Evolutionary conservation across 2,888 invertebrate genomes (phyloP).

Genomic region (Malacosoma neustria): DNA sequence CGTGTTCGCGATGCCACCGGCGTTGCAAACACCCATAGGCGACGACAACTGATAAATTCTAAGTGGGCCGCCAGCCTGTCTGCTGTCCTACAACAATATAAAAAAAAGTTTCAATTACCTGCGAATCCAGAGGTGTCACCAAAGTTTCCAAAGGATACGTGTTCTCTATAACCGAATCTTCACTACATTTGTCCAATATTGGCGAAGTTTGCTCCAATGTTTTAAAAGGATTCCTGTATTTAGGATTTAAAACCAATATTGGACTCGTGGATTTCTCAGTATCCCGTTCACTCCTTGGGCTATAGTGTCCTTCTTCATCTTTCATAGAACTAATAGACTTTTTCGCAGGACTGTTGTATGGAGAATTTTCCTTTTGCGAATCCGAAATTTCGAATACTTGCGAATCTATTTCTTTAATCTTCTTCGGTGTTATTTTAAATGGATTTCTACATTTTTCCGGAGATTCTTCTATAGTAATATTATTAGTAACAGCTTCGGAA

Average conservation of each 20-base stretch:
- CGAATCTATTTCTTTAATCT: constrained; percentile 17
- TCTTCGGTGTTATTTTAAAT: constrained; percentile 21
- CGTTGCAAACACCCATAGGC: no score
- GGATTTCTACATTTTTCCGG: constrained; percentile 31
- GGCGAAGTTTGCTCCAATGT: constrained; percentile 17
- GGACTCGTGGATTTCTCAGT: constrained; percentile 26
- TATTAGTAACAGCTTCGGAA: constrained; percentile 14
- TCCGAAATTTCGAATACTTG: constrained; percentile 21
- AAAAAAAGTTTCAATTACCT: constrained; percentile 27
- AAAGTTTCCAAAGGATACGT: constrained; percentile 48
- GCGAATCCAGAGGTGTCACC: constrained; percentile 46
- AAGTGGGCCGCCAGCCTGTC: no score
- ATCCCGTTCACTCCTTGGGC: neutral
- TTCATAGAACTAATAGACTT: constrained; percentile 4
- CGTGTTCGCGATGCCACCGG: no score
- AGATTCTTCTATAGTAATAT: constrained; percentile 30
- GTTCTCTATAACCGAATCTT: constrained; percentile 54
- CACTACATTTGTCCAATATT: constrained; percentile 22
- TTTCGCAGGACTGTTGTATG: constrained; percentile 30
- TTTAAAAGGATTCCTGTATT: constrained; percentile 27
- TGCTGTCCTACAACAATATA: neutral
- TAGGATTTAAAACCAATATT: constrained; percentile 35
- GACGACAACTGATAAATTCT: no score
- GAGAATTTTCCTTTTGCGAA: constrained; percentile 49
- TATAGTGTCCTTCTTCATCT: no score